Evolutionary conservation across 2,888 invertebrate species (phyloP).

Genomic region (Kryphioiulus occultus): DNA sequence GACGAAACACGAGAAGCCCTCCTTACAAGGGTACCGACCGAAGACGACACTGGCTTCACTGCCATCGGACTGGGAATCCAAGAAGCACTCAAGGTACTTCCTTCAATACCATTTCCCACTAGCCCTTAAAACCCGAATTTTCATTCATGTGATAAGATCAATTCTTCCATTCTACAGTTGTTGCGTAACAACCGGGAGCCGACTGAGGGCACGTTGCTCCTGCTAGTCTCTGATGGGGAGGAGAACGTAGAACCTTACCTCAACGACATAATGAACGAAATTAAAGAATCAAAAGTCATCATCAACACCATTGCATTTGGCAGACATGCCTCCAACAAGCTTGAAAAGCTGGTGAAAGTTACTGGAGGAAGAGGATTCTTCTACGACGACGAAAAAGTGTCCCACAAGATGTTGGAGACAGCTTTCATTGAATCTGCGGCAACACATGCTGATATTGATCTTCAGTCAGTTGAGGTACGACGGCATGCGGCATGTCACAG

Average conservation of each 20-base stretch:
- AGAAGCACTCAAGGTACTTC: slow-evolving; percentile 52
- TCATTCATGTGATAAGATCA: not conserved
- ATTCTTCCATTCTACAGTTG: slow-evolving; percentile 35
- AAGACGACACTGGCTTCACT: slow-evolving; percentile 53
- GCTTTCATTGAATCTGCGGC: slow-evolving; percentile 53
- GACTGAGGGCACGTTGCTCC: slow-evolving; percentile 53
- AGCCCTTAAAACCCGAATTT: not conserved
- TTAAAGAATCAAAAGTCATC: slow-evolving; percentile 47
- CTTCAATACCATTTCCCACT: not conserved
- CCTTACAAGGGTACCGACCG: slow-evolving; percentile 37
- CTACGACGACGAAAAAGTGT: slow-evolving; percentile 53
- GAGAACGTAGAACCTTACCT: slow-evolving; percentile 53
- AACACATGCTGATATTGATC: slow-evolving; percentile 53
- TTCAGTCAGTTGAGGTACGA: slow-evolving; percentile 53
- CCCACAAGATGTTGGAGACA: slow-evolving; percentile 51
- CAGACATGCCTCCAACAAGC: slow-evolving; percentile 50
- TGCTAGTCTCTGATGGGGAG: slow-evolving; percentile 54
- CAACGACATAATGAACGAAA: slow-evolving; percentile 49
- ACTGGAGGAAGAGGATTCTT: slow-evolving; percentile 54
- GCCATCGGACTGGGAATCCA: slow-evolving; percentile 53
- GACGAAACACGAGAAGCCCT: slow-evolving; percentile 46
- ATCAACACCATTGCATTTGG: slow-evolving; percentile 54
- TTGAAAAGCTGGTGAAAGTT: slow-evolving; percentile 52
- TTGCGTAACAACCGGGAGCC: slow-evolving; percentile 39
- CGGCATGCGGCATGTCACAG: too few species aligned